Percentiles rank a stretch among this genome's conserved stretches.
phyloP scores from a whole-genome alignment of 2,888 invertebrate genomes.

The Andricus curvator region DNA sequence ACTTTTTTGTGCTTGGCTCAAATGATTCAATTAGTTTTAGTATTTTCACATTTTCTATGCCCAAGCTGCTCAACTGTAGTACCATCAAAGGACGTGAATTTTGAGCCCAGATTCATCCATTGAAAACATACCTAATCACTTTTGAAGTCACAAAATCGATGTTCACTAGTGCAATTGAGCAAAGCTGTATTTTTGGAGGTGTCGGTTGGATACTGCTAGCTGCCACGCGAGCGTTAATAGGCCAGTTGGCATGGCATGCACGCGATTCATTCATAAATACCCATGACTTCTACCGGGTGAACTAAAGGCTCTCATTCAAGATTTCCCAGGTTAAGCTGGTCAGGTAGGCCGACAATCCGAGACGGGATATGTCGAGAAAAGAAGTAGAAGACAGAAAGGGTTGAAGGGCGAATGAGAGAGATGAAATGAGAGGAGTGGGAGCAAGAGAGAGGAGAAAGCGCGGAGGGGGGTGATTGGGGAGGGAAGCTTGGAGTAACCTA shows the following conservation, averaged over 20 bases:
- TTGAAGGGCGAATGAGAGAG: slow-evolving; percentile 43
- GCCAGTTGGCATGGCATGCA: slow-evolving; percentile 65
- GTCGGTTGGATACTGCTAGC: slow-evolving; percentile 37
- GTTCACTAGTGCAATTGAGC: not conserved
- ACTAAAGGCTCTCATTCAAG: slow-evolving; percentile 17
- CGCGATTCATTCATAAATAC: slow-evolving; percentile 75
- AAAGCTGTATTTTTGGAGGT: slow-evolving; percentile 4
- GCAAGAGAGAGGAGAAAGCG: slow-evolving; percentile 46
- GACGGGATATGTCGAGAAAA: slow-evolving; percentile 29
- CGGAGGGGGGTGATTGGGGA: slow-evolving; percentile 31
- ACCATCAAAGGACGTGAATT: too few relatives aligned
- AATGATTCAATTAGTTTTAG: too few relatives aligned
- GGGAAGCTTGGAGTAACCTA: slow-evolving; percentile 26
- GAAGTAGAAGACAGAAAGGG: slow-evolving; percentile 23
- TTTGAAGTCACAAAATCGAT: not conserved
- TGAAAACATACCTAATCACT: not conserved
- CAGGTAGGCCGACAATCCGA: slow-evolving; percentile 29
- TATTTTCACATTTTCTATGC: too few relatives aligned
- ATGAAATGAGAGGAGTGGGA: slow-evolving; percentile 42
- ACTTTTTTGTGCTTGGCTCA: too few relatives aligned
- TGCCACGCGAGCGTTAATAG: slow-evolving; percentile 61
- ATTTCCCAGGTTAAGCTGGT: slow-evolving; percentile 18
- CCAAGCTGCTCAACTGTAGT: too few relatives aligned
- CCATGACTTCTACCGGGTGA: not conserved
- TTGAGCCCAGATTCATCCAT: too few relatives aligned